Evolutionary conservation across 2,113 vertebrate species (phyloP).

Genomic region (Macrotus californicus): DNA sequence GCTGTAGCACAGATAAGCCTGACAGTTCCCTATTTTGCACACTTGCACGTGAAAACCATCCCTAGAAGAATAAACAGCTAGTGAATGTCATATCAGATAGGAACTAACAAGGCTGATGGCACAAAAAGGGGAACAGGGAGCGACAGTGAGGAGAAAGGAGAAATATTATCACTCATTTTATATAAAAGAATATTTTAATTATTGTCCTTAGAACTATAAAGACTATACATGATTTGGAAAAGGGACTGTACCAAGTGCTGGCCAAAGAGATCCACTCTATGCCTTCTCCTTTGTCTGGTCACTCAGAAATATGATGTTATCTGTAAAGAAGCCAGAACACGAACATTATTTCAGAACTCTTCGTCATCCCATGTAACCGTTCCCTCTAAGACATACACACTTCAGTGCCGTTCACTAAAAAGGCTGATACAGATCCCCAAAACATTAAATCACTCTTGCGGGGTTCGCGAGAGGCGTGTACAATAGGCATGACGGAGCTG

Average conservation of each 20-base stretch:
- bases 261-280: constrained; percentile 75
- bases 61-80: neutral
- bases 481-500: neutral
- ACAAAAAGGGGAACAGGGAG: neutral
- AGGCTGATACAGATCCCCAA: neutral
- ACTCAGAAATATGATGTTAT: constrained; percentile 96
- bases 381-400: neutral
- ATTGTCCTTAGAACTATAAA: constrained; percentile 65
- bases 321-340: constrained; percentile 79
- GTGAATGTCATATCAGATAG: neutral
- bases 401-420: neutral
- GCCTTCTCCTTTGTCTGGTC: constrained; percentile 84
- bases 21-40: neutral
- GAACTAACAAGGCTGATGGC: neutral
- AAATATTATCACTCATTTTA: constrained; percentile 19
- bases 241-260: constrained; percentile 60
- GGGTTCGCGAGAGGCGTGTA: neutral
- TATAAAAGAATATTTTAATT: constrained; percentile 77
- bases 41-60: neutral
- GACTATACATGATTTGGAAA: constrained; percentile 69
- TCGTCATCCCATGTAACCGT: neutral
- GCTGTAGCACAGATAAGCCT: neutral
- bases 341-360: constrained; percentile 41
- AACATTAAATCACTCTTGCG: neutral
- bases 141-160: constrained; percentile 28